Percentiles rank a stretch among this genome's conserved stretches.
Conservation (phyloP, 2,888 invertebrate species). For the Euplagia quadripunctaria region DNA sequence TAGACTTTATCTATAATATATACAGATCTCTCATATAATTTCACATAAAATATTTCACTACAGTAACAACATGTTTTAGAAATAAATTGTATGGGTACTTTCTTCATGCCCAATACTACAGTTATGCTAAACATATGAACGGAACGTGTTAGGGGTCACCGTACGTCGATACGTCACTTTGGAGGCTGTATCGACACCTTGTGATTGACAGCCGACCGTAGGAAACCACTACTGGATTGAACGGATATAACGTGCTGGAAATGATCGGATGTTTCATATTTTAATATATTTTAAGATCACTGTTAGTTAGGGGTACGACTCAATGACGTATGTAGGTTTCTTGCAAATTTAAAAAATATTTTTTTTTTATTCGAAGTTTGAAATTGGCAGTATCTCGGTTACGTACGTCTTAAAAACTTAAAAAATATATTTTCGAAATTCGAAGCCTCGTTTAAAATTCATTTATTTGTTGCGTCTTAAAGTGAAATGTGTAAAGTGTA, state of each 20-base stretch:
- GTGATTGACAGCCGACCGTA: conserved; percentile 51
- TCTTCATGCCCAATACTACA: conserved; percentile 3
- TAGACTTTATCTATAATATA: no score
- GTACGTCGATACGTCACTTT: conserved; percentile 35
- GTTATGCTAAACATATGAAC: conserved; percentile 10
- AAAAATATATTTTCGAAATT: no score
- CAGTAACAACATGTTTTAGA: not conserved
- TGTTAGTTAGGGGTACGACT: not conserved
- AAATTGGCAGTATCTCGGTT: not conserved
- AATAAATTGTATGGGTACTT: not conserved
- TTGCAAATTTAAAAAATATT: not conserved
- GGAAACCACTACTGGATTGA: conserved; percentile 10
- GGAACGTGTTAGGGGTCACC: conserved; percentile 53
- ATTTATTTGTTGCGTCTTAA: no score
- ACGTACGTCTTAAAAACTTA: no score
- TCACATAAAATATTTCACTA: not conserved
- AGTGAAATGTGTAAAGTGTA: no score
- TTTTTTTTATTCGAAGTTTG: not conserved
- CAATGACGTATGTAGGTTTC: not conserved
- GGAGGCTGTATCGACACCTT: conserved; percentile 73
- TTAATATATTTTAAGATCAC: not conserved
- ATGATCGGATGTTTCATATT: not conserved
- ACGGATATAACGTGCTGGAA: conserved; percentile 1
- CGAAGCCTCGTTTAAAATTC: no score
- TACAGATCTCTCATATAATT: not conserved